Evolutionary conservation across 2,888 invertebrate genomes (phyloP).

Genomic region (Chironomus riparius): DNA sequence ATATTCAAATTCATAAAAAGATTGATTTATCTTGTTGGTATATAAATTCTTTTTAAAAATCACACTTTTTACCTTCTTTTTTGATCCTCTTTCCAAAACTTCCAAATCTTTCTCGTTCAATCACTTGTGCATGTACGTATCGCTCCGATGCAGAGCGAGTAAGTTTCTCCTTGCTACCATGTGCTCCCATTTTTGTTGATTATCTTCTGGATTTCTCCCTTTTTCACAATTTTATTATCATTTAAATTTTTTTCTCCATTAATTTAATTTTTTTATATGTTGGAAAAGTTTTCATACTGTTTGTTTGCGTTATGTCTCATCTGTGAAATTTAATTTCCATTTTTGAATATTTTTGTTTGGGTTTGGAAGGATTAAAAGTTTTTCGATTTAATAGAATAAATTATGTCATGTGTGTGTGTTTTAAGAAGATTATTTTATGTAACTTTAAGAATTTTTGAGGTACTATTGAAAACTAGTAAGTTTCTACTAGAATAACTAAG

Average conservation of each 20-base stretch:
- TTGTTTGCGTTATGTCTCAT: background rate
- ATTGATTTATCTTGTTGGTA: no score
- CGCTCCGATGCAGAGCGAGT: constrained; percentile 56
- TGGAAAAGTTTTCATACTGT: no score
- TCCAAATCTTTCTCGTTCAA: constrained; percentile 58
- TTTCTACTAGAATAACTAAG: no score
- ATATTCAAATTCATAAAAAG: no score
- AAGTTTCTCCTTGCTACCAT: constrained; percentile 67
- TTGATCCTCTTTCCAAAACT: constrained; percentile 57
- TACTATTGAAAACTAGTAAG: no score
- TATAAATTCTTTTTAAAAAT: no score
- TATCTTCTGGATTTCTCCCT: background rate
- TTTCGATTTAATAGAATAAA: no score
- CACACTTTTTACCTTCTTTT: constrained; percentile 29
- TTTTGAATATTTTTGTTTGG: background rate
- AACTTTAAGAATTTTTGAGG: no score
- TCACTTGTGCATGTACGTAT: constrained; percentile 45
- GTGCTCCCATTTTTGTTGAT: constrained; percentile 56
- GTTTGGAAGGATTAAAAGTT: no score
- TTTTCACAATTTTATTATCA: background rate
- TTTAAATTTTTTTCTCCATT: background rate
- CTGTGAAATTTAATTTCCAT: background rate
- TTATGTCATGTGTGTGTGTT: no score
- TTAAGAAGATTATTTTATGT: no score
- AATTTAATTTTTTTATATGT: background rate